Evolutionary conservation across 2,113 vertebrate species (phyloP).

Genomic region (Pelodiscus sinensis): DNA sequence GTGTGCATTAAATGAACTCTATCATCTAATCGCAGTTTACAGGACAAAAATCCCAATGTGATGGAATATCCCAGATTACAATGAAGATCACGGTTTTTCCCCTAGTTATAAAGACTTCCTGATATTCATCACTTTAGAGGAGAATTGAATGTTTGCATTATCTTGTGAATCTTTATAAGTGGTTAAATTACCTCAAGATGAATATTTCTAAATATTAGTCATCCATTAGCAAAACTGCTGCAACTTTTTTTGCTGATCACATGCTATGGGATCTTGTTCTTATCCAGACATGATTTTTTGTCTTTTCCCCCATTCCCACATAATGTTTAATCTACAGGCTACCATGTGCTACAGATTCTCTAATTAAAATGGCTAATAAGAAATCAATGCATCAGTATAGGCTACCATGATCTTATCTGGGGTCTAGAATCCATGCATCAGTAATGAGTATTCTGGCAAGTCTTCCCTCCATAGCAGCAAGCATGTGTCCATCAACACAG

Average conservation of each 20-base stretch:
- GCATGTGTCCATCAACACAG: not conserved
- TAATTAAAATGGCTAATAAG: not conserved
- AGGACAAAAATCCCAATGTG: constrained; percentile 27
- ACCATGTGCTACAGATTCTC: not conserved
- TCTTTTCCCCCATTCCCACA: not conserved
- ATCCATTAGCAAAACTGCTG: not conserved
- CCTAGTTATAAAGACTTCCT: not conserved
- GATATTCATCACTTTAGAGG: not conserved
- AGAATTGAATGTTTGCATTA: constrained; percentile 3
- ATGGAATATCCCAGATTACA: not conserved
- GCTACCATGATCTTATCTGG: not conserved
- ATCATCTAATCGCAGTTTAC: not conserved
- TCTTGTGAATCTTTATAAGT: constrained; percentile 56
- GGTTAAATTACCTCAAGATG: not conserved
- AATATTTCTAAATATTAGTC: constrained; percentile 34
- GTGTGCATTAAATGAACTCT: constrained; percentile 22
- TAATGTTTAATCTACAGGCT: not conserved
- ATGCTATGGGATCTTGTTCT: not conserved
- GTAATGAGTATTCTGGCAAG: not conserved
- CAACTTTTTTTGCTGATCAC: not conserved
- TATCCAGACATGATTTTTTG: not conserved
- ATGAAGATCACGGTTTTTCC: not conserved
- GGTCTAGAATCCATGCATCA: not conserved
- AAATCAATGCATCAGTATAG: not conserved
- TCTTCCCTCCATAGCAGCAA: not conserved